A percentile compares a stretch with the other conserved stretches of the same genome.
phyloP scores from a whole-genome alignment of 1,140 invertebrate genomes.

The Chironomus tepperi region DNA sequence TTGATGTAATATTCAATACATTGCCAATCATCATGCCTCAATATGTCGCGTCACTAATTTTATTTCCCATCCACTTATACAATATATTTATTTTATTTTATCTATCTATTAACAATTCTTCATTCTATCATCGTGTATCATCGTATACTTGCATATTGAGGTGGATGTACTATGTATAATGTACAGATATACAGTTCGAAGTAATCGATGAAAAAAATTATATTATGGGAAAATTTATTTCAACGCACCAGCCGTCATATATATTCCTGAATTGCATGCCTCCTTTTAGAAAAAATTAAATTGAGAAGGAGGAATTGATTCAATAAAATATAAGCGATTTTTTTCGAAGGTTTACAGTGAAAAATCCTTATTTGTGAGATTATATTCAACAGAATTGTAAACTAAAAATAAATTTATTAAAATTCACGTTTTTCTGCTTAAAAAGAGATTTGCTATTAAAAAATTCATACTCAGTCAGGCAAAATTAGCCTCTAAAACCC shows the following conservation, averaged over 20 bases:
- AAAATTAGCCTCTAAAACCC: too few relatives aligned
- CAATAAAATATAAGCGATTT: too few relatives aligned
- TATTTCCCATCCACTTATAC: neutral
- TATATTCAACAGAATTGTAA: too few relatives aligned
- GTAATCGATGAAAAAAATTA: neutral
- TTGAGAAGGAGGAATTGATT: too few relatives aligned
- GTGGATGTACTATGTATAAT: too few relatives aligned
- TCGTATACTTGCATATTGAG: neutral
- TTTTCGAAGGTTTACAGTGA: too few relatives aligned
- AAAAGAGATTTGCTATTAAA: too few relatives aligned
- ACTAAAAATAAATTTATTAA: too few relatives aligned
- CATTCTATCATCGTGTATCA: conserved; percentile 7
- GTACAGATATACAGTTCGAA: neutral
- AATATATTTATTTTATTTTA: neutral
- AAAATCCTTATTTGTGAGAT: too few relatives aligned
- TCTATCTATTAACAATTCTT: neutral
- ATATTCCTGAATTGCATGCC: neutral
- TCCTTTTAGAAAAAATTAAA: neutral
- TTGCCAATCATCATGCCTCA: conserved; percentile 3
- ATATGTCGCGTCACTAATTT: conserved; percentile 21
- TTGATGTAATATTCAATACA: too few relatives aligned
- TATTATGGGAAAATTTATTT: conserved; percentile 18
- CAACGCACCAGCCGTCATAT: conserved; percentile 19
- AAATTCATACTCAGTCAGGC: too few relatives aligned
- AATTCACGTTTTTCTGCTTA: too few relatives aligned